Evolutionary conservation across 1,140 invertebrate species (phyloP), one percentile per base, ranked within the genome.

Genomic region (Drosophila sturtevanti): DNA sequence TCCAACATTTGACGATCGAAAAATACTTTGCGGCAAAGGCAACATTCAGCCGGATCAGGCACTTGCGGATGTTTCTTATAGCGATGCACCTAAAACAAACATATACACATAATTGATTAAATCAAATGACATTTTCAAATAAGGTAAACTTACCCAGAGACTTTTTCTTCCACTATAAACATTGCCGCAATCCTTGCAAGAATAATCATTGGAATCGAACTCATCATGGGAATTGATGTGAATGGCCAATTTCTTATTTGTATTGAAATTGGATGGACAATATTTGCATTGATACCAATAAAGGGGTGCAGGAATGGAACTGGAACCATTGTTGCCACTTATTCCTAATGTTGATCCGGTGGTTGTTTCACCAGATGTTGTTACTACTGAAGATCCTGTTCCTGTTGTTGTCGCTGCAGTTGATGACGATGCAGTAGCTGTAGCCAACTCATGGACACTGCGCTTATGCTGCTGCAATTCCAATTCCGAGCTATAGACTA

Each of bases 211-310:
- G 6, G 87, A 91, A 52, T 92, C 91, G 21, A 92, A 91, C 73
- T 92, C 91, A 55, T 91, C 84, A 54, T 92, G 91, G 16, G 89
- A 91, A 31, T 92, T 92, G 5, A 92, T 92, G 70, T 92, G 91
- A 9, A 92, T 92, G 52, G 91, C 91, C 59, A 92, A 75, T 58
- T 92, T 92, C 54, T 92, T 92, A 61, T 91, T 91, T 18, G 91
- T 91, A 54, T 92, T 90, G 41, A 92, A 92, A 24, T 91, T 91
- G 18, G 89, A 89, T 24, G 90, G 87, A 68, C 91, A 92, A 63
- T 91, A 92, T 54, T 92, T 91, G 79, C 91, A 92, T 58, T 92
- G 91, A 41, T 91, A 92, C 91, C 91, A 91, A 34, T 91, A 91
- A 1, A 91, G 59, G 0, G 90, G 90, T 12, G 79, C 41, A 10